Conservation (phyloP, 2,888 invertebrate genomes). For the Agrochola litura region DNA sequence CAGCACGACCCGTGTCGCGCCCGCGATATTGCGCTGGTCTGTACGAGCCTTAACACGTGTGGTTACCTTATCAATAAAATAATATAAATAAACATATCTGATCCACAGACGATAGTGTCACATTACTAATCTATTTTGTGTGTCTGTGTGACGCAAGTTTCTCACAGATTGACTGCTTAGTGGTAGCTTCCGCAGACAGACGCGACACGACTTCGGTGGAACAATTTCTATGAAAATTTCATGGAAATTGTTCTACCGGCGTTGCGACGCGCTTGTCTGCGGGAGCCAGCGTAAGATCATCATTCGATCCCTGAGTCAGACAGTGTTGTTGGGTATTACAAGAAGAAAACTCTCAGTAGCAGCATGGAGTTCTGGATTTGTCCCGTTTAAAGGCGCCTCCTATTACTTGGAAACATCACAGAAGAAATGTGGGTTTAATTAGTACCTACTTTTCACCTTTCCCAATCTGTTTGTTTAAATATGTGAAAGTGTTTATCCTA, state of each 20-base stretch:
- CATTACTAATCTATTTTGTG: slow-evolving; percentile 1
- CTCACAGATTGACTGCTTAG: not conserved
- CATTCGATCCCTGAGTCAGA: not conserved
- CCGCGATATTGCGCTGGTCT: no score
- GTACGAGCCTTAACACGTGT: no score
- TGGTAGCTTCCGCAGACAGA: not conserved
- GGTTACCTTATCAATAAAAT: slow-evolving; percentile 15
- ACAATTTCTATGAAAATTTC: no score
- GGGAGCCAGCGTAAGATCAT: not conserved
- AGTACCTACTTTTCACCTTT: not conserved
- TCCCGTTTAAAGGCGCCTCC: not conserved
- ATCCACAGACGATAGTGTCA: not conserved
- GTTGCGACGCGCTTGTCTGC: not conserved
- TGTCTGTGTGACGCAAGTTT: not conserved
- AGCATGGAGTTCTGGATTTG: not conserved
- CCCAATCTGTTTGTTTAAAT: not conserved
- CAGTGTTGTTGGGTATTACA: not conserved
- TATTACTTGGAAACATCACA: not conserved
- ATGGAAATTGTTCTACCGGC: no score
- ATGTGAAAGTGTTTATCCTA: not conserved
- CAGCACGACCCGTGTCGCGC: no score
- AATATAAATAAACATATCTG: not conserved
- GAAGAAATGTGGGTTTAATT: no score
- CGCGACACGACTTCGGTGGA: not conserved
- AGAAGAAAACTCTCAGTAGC: not conserved